Conservation (phyloP, 2,888 invertebrate species). For the Synergus laeviventris region DNA sequence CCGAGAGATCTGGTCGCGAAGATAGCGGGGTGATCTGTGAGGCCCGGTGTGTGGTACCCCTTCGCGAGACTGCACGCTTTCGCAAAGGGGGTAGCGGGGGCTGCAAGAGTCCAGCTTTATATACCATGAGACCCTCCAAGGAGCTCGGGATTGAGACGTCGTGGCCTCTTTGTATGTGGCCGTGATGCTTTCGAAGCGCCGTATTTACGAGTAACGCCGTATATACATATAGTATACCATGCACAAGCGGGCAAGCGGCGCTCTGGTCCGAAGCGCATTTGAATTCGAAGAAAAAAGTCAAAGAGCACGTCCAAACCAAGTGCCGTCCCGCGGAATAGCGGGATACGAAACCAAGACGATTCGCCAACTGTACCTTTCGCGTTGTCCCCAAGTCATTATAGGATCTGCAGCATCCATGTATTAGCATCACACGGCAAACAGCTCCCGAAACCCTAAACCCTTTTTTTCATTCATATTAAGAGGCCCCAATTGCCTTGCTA, state of each 20-base stretch:
- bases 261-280: conserved; percentile 64
- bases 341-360: conserved; percentile 35
- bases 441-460: conserved; percentile 19
- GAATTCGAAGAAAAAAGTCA: conserved; percentile 61
- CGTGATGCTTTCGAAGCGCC: conserved; percentile 72
- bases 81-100: conserved; percentile 55
- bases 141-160: conserved; percentile 75
- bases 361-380: conserved; percentile 27
- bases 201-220: conserved; percentile 76
- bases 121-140: conserved; percentile 71
- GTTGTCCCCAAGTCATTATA: conserved; percentile 24
- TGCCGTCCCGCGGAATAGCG: conserved; percentile 44
- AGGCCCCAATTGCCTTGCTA: not conserved
- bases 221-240: conserved; percentile 71
- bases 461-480: not conserved
- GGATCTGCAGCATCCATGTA: conserved; percentile 23
- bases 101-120: conserved; percentile 57
- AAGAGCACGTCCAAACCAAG: conserved; percentile 48
- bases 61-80: conserved; percentile 56
- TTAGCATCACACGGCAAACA: conserved; percentile 35
- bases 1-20: conserved; percentile 69
- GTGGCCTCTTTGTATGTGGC: conserved; percentile 74
- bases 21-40: conserved; percentile 76
- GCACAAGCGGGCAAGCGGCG: conserved; percentile 57
- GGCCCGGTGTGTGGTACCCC: conserved; percentile 75